A percentile compares a stretch with the other conserved stretches of the same genome.
Evolutionary conservation across 2,113 vertebrate species (phyloP).

Genomic region (Osmerus mordax): DNA sequence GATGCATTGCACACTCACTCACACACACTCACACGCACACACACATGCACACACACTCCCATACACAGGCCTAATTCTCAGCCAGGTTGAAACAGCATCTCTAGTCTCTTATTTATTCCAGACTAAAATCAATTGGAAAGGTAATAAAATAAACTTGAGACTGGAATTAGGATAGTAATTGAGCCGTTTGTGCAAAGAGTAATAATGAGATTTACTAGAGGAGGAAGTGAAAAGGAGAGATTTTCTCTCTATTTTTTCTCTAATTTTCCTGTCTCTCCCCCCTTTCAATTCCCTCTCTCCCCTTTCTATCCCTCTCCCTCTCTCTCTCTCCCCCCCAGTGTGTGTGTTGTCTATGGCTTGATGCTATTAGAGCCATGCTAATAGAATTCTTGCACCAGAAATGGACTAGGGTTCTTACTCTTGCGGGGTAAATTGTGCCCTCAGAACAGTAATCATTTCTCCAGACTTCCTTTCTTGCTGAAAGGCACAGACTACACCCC

Average conservation of each 20-base stretch:
- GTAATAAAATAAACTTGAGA: slow-evolving; percentile 59
- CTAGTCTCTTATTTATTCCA: slow-evolving; percentile 53
- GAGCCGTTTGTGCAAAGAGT: slow-evolving; percentile 51
- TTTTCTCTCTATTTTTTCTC: background rate
- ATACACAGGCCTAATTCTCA: slow-evolving; percentile 15
- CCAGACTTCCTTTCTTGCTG: slow-evolving; percentile 31
- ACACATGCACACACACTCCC: slow-evolving; percentile 28
- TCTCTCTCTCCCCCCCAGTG: slow-evolving; percentile 39
- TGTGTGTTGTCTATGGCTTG: slow-evolving; percentile 67
- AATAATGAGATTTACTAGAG: slow-evolving; percentile 57
- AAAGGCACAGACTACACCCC: background rate
- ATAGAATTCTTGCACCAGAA: slow-evolving; percentile 67
- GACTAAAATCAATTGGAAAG: slow-evolving; percentile 58
- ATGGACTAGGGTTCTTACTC: slow-evolving; percentile 58
- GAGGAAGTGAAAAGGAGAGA: slow-evolving; percentile 17
- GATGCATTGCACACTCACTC: slow-evolving; percentile 41
- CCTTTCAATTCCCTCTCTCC: slow-evolving; percentile 41
- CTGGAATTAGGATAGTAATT: slow-evolving; percentile 66
- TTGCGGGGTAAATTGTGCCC: slow-evolving; percentile 55
- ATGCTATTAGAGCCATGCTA: slow-evolving; percentile 65
- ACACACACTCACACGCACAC: slow-evolving; percentile 25
- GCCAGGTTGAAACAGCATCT: slow-evolving; percentile 45
- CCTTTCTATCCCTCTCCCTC: slow-evolving; percentile 3
- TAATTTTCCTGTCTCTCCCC: background rate
- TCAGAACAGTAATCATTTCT: slow-evolving; percentile 58